phyloP scores from a whole-genome alignment of 1,140 invertebrate genomes.

The Zaprionus capensis region DNA sequence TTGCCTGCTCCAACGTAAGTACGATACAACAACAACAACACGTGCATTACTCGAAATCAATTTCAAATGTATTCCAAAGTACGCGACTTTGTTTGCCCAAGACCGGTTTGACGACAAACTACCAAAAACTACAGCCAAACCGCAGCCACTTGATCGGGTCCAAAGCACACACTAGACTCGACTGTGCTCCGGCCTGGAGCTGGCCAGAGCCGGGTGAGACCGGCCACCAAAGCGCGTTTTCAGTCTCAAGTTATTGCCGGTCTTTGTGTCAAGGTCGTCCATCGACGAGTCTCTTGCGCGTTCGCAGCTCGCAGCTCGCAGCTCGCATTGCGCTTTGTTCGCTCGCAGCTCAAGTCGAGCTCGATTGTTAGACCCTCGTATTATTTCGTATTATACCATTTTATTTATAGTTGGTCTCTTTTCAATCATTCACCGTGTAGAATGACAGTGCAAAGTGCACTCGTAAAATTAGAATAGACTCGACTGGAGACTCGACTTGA shows the following conservation, averaged over 20 bases:
- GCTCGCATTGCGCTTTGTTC: neutral
- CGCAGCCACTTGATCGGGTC: slow-evolving; percentile 29
- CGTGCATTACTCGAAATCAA: slow-evolving; percentile 6
- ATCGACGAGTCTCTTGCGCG: slow-evolving; percentile 13
- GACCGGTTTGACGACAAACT: slow-evolving; percentile 60
- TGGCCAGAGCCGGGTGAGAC: slow-evolving; percentile 8
- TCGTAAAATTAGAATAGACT: slow-evolving; percentile 8
- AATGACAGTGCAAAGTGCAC: slow-evolving; percentile 1
- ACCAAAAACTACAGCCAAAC: neutral
- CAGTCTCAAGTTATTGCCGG: slow-evolving; percentile 64
- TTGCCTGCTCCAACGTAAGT: slow-evolving; percentile 70
- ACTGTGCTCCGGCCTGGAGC: slow-evolving; percentile 13
- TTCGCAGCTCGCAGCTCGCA: slow-evolving; percentile 1
- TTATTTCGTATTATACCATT: neutral
- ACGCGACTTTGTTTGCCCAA: slow-evolving; percentile 11
- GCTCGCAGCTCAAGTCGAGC: neutral
- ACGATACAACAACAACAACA: slow-evolving; percentile 11
- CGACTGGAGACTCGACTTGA: neutral
- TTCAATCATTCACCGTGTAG: slow-evolving; percentile 1
- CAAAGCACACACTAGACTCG: slow-evolving; percentile 27
- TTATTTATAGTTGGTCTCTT: slow-evolving; percentile 6
- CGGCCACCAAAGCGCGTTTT: slow-evolving; percentile 40
- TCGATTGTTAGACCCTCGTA: neutral
- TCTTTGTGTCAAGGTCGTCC: slow-evolving; percentile 81
- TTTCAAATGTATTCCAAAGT: slow-evolving; percentile 14